A percentile compares a stretch with the other conserved stretches of the same genome.
Evolutionary conservation across 2,888 invertebrate species (phyloP).

Genomic region (Tenthredo livida): DNA sequence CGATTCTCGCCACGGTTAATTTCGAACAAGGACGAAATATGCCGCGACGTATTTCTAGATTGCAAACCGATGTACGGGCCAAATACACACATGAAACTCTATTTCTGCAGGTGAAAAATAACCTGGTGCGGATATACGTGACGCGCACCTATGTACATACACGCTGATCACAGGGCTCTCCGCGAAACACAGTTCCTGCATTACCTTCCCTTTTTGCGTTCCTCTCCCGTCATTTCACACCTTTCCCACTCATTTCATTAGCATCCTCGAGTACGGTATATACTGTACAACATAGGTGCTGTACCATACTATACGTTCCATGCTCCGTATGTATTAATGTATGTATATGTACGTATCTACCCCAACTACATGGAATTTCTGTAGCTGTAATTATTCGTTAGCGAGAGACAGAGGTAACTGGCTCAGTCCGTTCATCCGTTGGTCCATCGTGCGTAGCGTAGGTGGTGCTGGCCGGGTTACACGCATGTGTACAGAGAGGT

Average conservation of each 20-base stretch:
- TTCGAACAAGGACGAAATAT: neutral
- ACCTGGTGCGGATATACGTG: neutral
- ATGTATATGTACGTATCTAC: conserved; percentile 51
- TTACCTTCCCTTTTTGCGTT: conserved; percentile 61
- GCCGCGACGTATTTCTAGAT: neutral
- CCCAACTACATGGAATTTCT: conserved; percentile 57
- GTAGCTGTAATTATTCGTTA: conserved; percentile 70
- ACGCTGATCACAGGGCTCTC: conserved; percentile 54
- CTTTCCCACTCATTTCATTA: conserved; percentile 59
- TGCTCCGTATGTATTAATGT: conserved; percentile 9
- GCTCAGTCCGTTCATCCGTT: conserved; percentile 21
- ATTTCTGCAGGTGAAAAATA: neutral
- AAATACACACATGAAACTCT: neutral
- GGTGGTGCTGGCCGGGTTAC: neutral
- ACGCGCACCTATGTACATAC: neutral
- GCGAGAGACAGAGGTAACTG: conserved; percentile 57
- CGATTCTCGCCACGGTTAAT: neutral
- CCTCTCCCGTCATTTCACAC: conserved; percentile 52
- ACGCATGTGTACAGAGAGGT: neutral
- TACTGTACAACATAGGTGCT: neutral
- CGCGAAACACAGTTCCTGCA: conserved; percentile 67
- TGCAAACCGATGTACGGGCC: neutral
- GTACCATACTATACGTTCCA: neutral
- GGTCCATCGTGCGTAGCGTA: neutral
- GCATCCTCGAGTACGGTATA: conserved; percentile 55